Base-by-base conservation (phyloP, 2,113 vertebrate species). In the Hylia prasina region DNA sequence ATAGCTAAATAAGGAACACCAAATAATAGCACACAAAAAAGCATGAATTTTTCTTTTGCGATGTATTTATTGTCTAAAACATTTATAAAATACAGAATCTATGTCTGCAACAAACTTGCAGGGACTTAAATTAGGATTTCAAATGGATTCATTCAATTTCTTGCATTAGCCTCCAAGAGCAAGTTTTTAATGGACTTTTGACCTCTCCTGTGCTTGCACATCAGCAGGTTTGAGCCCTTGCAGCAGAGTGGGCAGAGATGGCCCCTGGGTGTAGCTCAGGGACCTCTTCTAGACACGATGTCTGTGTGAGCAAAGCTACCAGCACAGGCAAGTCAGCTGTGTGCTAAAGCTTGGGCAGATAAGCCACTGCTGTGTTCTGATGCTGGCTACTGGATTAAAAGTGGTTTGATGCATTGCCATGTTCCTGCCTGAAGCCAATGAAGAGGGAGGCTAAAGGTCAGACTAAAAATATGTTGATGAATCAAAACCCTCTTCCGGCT, bases 371-470 rank as follows among this genome's bases (percentile, higher is more conserved):
- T n/a, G 28, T n/a, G 19, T 63, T 17, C 22, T 11, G 25, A 15
- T 53, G 40, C 19, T 54, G 77, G 53, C 54, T 50, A 12, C 56
- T 80, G 57, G 6, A 24, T 10, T 66, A 22, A 19, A 83, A 83
- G 44, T 35, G 51, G 35, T 33, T 72, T 57, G 15, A 42, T 82
- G 30, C 11, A 6, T 45, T 78, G 37, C 45, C 51, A 24, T 37
- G 25, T 58, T 21, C 68, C 68, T 64, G 27, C 66, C 66, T 90
- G 70, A 85, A 79, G 57, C 40, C 54, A 54, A 3, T 35, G 18
- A 25, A 37, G 85, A 93, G 89, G 51, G 47, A 84, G 95, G 45
- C 31, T 87, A 69, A 92, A 66, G 11, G 71, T 89, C 61, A 87
- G 44, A 50, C 33, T 81, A 53, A 92, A 92, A 77, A 76, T 50